Evolutionary conservation across 1,140 invertebrate genomes (phyloP).

Genomic region (Drosophila pallidifrons): DNA sequence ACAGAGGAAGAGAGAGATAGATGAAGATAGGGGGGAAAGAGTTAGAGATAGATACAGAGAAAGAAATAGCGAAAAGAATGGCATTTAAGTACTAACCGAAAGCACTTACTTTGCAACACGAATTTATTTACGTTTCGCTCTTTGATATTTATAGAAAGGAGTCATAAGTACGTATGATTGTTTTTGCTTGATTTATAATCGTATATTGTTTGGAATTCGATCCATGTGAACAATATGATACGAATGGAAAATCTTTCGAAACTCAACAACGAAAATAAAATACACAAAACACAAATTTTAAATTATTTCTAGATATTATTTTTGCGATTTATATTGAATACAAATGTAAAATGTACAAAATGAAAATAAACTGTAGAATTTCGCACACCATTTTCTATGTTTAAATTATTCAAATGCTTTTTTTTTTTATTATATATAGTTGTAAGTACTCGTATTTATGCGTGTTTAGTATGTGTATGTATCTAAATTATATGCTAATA

Average conservation of each 20-base stretch:
- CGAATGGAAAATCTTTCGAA: slow-evolving; percentile 59
- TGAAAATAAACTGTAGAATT: slow-evolving; percentile 34
- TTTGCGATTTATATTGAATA: slow-evolving; percentile 37
- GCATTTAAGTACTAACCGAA: slow-evolving; percentile 74
- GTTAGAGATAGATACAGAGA: slow-evolving; percentile 41
- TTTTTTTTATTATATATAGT: slow-evolving; percentile 13
- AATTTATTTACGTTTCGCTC: slow-evolving; percentile 62
- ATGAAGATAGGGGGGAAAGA: slow-evolving; percentile 20
- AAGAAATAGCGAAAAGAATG: slow-evolving; percentile 48
- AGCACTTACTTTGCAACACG: slow-evolving; percentile 64
- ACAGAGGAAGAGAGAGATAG: slow-evolving; percentile 17
- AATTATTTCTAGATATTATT: slow-evolving; percentile 29
- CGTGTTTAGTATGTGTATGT: slow-evolving; percentile 17
- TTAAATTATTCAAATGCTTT: slow-evolving; percentile 43
- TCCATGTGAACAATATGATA: slow-evolving; percentile 64
- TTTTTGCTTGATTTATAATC: slow-evolving; percentile 44
- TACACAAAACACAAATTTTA: slow-evolving; percentile 41
- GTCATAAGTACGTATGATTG: slow-evolving; percentile 51
- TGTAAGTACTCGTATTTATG: slow-evolving; percentile 18
- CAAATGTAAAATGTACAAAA: slow-evolving; percentile 42
- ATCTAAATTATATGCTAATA: slow-evolving; percentile 9
- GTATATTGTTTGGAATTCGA: slow-evolving; percentile 44
- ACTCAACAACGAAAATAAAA: slow-evolving; percentile 47
- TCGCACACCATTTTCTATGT: slow-evolving; percentile 30
- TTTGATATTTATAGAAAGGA: slow-evolving; percentile 49